Evolutionary conservation across 2,113 vertebrate genomes (phyloP), one percentile per base, ranked within the genome.

Genomic region (Rhinoptilus africanus): DNA sequence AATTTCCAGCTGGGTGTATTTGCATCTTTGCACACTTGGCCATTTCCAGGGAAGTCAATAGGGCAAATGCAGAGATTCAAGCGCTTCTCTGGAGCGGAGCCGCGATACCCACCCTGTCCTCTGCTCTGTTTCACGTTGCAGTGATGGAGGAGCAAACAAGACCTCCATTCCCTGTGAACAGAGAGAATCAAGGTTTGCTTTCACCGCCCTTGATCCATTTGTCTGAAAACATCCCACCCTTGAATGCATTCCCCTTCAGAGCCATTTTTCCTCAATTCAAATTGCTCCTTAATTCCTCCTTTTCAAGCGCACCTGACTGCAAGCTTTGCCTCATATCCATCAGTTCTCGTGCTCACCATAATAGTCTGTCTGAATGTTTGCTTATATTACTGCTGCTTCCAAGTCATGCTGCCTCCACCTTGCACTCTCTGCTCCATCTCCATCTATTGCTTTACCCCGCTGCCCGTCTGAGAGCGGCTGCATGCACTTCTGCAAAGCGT

Each of bases 271-370:
- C 84, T 88, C 74, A 14, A 30, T 83, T 13, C 81, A 89, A 89
- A 96, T 97, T 69, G 89, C 71, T 85, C 89, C 67, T 92, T 97
- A 97, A 97, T 96, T 96, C 95, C 91, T 88, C 75, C 71, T 92
- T 94, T 88, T 51, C 7, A 0, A 89, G 84, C 5, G 5, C 59
- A 91, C 87, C 91, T 75, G 84, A 73, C 94, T 80, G 22, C 67
- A 69, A 54, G 89, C 89, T 85, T 95, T 82, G 17, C 94, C 50
- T 50, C 78, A 34, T 83, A 89, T 91, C 91, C 81, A 93, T 97
- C 89, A 95, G 94, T 74, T 63, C 93, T 69, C 5, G 12, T 43
- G 71, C 89, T 95, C 50, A 12, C 74, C 5, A 1, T 95, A 95
- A 97, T 91, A 72, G 95, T 27, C 84, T 79, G 80, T 0, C 0